Conservation (phyloP, 2,888 invertebrate genomes). For the Oscheius sp. region DNA sequence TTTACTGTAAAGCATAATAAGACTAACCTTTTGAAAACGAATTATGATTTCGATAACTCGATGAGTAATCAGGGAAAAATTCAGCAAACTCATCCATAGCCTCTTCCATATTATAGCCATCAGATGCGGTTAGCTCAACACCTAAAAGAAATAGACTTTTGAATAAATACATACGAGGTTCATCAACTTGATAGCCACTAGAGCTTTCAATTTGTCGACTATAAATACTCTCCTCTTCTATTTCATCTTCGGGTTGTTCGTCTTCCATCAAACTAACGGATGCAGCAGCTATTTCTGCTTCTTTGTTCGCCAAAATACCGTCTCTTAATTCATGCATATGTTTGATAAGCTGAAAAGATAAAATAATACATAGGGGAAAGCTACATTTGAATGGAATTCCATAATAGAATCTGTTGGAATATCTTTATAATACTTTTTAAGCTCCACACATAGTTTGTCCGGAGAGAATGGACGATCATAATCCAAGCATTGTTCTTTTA, state of each 20-base stretch:
- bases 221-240: neutral
- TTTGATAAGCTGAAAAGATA: neutral
- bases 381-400: neutral
- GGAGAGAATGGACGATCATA: no score
- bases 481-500: no score
- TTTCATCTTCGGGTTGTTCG: neutral
- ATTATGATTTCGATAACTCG: no score
- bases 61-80: neutral
- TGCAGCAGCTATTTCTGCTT: neutral
- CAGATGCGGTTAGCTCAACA: neutral
- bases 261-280: neutral
- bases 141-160: neutral
- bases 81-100: neutral
- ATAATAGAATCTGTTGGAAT: neutral
- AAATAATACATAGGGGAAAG: neutral
- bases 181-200: no score
- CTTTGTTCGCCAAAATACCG: neutral
- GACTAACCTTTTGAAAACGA: no score
- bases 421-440: neutral
- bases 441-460: neutral
- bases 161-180: no score
- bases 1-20: no score
- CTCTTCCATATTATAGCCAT: neutral
- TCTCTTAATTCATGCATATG: neutral
- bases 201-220: neutral